A percentile compares a stretch with the other conserved stretches of the same genome.
Conservation (phyloP, 92 coral and sea anemone species). For the Porites rus region DNA sequence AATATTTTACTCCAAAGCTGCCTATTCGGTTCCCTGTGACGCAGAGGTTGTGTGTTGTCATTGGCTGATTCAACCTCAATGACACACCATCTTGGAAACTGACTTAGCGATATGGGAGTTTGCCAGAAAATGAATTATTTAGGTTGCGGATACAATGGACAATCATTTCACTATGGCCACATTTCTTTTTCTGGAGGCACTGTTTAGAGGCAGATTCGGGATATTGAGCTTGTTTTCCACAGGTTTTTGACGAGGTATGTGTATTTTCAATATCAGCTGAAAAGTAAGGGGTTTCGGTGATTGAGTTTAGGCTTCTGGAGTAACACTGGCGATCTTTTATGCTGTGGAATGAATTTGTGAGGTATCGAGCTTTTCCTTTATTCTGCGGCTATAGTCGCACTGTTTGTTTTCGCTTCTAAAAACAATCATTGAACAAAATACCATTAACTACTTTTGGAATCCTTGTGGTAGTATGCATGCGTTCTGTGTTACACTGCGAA, state of each 20-base stretch:
- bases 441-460: no score
- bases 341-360: neutral
- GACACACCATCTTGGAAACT: slow-evolving; percentile 35
- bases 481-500: neutral
- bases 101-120: slow-evolving; percentile 34
- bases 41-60: neutral
- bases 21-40: neutral
- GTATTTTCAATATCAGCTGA: neutral
- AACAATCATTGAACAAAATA: no score
- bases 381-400: no score
- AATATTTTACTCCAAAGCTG: slow-evolving; percentile 8
- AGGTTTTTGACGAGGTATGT: slow-evolving; percentile 16
- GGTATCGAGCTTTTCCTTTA: neutral
- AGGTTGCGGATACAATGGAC: slow-evolving; percentile 14
- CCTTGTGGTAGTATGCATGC: neutral
- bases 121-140: slow-evolving; percentile 47
- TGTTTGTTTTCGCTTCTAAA: no score
- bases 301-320: neutral
- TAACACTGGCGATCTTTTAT: neutral
- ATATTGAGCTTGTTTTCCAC: neutral
- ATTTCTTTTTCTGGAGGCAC: slow-evolving; percentile 1
- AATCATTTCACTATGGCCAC: neutral
- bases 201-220: neutral
- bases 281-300: neutral
- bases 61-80: slow-evolving; percentile 15